Conservation (phyloP, 2,888 invertebrate species). For the Drosophila limbata region DNA sequence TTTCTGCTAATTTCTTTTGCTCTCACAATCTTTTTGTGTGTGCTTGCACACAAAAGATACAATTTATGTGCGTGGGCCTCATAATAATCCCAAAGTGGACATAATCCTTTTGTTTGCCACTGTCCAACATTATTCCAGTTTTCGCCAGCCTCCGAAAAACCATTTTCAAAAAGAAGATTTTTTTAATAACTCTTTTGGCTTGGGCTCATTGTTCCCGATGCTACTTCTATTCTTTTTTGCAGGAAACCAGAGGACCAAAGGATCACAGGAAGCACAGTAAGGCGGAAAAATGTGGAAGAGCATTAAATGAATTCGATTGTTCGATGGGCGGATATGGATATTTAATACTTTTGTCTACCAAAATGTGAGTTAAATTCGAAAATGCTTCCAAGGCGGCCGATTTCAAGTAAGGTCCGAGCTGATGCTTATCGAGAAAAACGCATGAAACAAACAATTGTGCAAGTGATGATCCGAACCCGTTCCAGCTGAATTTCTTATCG, state of each 20-base stretch:
- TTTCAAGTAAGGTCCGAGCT: slow-evolving; percentile 36
- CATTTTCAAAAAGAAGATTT: slow-evolving; percentile 32
- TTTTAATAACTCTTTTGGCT: slow-evolving; percentile 72
- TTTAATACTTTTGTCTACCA: slow-evolving; percentile 70
- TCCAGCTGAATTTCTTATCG: slow-evolving; percentile 30
- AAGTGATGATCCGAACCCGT: slow-evolving; percentile 31
- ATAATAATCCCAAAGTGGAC: slow-evolving; percentile 78
- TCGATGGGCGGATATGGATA: slow-evolving; percentile 77
- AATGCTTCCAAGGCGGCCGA: slow-evolving; percentile 41
- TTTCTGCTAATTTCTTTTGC: slow-evolving; percentile 69
- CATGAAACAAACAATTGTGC: slow-evolving; percentile 38
- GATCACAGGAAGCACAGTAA: slow-evolving; percentile 24
- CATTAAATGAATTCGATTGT: slow-evolving; percentile 64
- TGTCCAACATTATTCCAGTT: slow-evolving; percentile 56
- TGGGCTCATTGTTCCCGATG: neutral
- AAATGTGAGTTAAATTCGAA: slow-evolving; percentile 67
- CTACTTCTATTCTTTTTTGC: slow-evolving; percentile 30
- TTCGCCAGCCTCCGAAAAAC: slow-evolving; percentile 46
- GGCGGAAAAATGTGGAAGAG: slow-evolving; percentile 42
- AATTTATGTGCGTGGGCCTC: slow-evolving; percentile 53
- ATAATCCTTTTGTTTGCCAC: slow-evolving; percentile 77
- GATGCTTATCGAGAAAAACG: slow-evolving; percentile 47
- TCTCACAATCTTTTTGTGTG: slow-evolving; percentile 42
- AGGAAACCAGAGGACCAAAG: slow-evolving; percentile 22
- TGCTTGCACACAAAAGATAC: slow-evolving; percentile 41